Evolutionary conservation across 2,113 vertebrate genomes (phyloP), one percentile per base, ranked within the genome.

Genomic region (Tachuris rubrigastra): DNA sequence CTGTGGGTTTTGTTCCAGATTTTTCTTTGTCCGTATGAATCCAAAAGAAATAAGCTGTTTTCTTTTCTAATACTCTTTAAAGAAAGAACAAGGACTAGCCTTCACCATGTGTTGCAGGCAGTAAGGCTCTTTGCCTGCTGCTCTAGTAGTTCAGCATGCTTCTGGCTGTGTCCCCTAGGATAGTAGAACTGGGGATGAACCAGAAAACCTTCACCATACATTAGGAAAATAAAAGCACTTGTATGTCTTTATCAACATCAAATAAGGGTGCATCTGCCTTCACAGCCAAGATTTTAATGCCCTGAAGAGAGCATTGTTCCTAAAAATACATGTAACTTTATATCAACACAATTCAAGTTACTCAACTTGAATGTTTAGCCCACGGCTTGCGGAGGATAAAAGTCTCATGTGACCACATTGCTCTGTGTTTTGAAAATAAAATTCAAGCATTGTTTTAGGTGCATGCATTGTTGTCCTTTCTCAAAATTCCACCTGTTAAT

Each of bases 171-270:
- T 91, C 85, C 81, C 81, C n/a, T n/a, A 53, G 78, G 85, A 52
- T 18, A 72, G 27, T 3, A 83, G 78, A 94, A 94, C 89, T 87
- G 87, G 50, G 93, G 71, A 77, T 94, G 95, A 96, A 97, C 89
- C 81, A 96, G 75, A 89, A 96, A 96, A 87, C 35, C 33, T 96
- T 96, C 96, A 95, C 39, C 27, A 83, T 5, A 22, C 24, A 90
- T 97, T 91, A 96, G 50, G 74, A 96, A 93, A 95, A 85, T 83
- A 87, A 79, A 96, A 89, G 37, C 46, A 85, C 71, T 87, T 90
- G 91, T 91, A 95, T 44, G 27, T 39, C 89, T 96, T 85, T 83
- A 95, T 97, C 82, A 95, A 3, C 71, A 77, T 96, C 94, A 96
- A 80, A 63, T 63, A 90, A 88, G 47, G 59, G 55, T 50, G 14